phyloP scores from a whole-genome alignment of 2,888 invertebrate species.

The Cantharis lateralis region DNA sequence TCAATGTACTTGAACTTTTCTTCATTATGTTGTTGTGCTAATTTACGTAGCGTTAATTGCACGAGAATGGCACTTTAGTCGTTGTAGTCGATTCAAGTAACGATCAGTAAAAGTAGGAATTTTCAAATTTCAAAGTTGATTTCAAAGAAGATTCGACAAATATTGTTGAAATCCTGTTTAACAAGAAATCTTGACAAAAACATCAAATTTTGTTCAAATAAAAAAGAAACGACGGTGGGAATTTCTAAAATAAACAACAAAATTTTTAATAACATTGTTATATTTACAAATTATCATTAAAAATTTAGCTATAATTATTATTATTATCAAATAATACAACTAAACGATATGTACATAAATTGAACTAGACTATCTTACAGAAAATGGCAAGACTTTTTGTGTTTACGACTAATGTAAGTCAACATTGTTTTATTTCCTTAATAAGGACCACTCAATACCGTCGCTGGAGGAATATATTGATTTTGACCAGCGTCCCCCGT shows the following conservation, averaged over 20 bases:
- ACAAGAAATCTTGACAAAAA: too few species aligned
- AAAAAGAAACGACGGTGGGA: not conserved
- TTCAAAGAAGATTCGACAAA: too few species aligned
- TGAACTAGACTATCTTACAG: not conserved
- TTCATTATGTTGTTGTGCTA: too few species aligned
- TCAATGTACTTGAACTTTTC: too few species aligned
- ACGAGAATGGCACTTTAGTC: too few species aligned
- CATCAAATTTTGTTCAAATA: too few species aligned
- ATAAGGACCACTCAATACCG: constrained; percentile 11
- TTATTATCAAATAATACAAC: not conserved
- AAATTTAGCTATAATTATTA: not conserved
- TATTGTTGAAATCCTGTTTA: too few species aligned
- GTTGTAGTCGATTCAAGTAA: not conserved
- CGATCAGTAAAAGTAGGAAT: not conserved
- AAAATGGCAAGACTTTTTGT: not conserved
- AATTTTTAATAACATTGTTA: not conserved
- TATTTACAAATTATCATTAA: not conserved
- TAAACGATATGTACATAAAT: not conserved
- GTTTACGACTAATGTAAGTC: not conserved
- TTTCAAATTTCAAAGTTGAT: not conserved
- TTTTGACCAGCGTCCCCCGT: not conserved
- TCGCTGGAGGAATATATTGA: not conserved
- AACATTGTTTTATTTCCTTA: not conserved
- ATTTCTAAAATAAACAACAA: not conserved
- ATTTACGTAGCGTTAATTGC: too few species aligned